Percentiles rank a stretch among this genome's conserved stretches.
These are phyloP conservation scores for Hydra vulgaris DNA, from an alignment of 30 jellyfish, hydroid and myxozoan genomes.

Conservation along the genomic window DNA sequence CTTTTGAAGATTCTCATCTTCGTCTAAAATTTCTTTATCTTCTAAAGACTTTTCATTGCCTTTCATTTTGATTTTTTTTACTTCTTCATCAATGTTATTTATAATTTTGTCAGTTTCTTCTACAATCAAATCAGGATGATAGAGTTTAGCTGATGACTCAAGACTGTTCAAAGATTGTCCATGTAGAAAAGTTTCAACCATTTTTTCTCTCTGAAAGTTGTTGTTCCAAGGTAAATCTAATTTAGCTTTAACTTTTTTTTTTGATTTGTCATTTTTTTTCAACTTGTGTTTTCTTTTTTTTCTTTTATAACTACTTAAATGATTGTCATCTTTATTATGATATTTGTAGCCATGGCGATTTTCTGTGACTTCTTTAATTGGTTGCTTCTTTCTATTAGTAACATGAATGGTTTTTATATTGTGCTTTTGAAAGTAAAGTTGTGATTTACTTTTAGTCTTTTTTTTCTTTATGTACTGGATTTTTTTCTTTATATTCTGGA, in stretches of 20 bases:
- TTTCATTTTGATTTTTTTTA: neutral
- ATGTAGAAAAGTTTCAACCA: slow-evolving; percentile 4
- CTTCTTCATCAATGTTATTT: neutral
- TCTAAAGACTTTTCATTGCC: neutral
- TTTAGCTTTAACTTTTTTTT: too few relatives aligned
- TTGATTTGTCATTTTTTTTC: neutral
- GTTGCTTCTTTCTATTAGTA: too few relatives aligned
- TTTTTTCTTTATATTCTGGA: too few relatives aligned
- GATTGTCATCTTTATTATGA: neutral
- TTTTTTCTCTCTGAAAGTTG: neutral
- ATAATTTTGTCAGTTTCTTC: slow-evolving; percentile 1
- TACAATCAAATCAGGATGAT: neutral
- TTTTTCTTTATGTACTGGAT: too few relatives aligned
- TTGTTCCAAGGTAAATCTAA: neutral
- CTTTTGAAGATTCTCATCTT: neutral
- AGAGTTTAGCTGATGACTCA: neutral
- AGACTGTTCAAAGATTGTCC: neutral
- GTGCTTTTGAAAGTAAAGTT: too few relatives aligned
- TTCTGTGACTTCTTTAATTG: too few relatives aligned
- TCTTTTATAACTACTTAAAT: too few relatives aligned
- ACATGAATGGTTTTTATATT: too few relatives aligned
- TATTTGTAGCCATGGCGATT: too few relatives aligned
- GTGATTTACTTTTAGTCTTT: too few relatives aligned
- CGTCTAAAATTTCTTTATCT: neutral
- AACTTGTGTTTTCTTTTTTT: neutral